Evolutionary conservation across 2,797 vertebrate genomes (phyloP), one percentile per base, ranked within the genome.

Genomic region (Lerista edwardsae): DNA sequence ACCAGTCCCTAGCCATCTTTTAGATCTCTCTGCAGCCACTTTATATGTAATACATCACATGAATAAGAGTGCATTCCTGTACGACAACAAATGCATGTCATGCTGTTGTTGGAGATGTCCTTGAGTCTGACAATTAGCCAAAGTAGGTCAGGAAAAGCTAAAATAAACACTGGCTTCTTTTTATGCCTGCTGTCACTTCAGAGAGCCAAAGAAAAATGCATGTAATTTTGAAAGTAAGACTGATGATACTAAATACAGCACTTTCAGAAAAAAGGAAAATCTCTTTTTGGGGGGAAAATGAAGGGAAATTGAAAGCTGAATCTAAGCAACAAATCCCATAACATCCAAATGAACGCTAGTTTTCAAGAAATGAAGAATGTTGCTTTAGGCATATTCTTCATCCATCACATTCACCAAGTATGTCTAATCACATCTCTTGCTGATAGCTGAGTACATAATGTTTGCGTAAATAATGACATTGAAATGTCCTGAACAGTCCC

Each of bases 381-480:
- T 82, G 79, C 51, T 90, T 61, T 17, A 69, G 71, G 71, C 84
- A 78, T 87, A 90, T 91, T 86, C 51, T 90, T 84, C 51, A 29
- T 87, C 68, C 1, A 0, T 88, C 68, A 90, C 81, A 72, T 71
- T 87, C 71, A 90, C 17, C 75, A 90, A 62, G 55, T 92, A 83
- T 86, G 86, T 88, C 88, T 89, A 87, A 90, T 77, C 80, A 88
- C 68, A 90, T 87, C 41, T 89, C 82, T 82, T 87, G 79, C 64
- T 86, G 79, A 62, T 71, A 67, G 67, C 84, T 2, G 11, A 71
- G 55, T 89, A 79, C 36, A 75, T 31, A 87, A 79, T 68, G 9
- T 87, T 89, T 87, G 79, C 86, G 62, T 88, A 86, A 91, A 89
- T 55, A 62, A 69, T 75, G 68, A 36, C 80, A 88, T 44, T 84